Evolutionary conservation across 2,888 invertebrate species (phyloP).

Genomic region (Ashinkailepas kermadecensis): DNA sequence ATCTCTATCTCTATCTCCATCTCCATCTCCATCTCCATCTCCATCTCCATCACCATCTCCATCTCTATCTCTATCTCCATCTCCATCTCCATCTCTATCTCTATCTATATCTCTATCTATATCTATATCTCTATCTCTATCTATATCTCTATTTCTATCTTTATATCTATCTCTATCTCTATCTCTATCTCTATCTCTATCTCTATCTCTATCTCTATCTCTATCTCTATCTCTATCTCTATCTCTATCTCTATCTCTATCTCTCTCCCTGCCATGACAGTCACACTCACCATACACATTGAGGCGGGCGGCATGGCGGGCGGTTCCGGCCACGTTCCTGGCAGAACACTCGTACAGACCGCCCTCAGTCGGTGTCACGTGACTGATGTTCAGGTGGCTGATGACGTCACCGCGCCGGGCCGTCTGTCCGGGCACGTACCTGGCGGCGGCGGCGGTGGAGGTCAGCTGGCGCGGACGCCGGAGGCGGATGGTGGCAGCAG

Average conservation of each 20-base stretch:
- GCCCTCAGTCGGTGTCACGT: constrained; percentile 52
- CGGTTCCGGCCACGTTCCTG: constrained; percentile 51
- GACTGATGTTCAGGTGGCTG: constrained; percentile 27
- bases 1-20: too few relatives aligned
- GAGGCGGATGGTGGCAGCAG: too few relatives aligned
- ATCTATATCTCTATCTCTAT: too few relatives aligned
- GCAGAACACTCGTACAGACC: constrained; percentile 82
- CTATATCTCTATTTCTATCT: too few relatives aligned
- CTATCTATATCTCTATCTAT: too few relatives aligned
- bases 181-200: too few relatives aligned
- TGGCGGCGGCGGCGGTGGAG: neutral
- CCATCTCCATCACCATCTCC: too few relatives aligned
- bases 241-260: neutral
- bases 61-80: too few relatives aligned
- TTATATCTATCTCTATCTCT: too few relatives aligned
- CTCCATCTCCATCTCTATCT: too few relatives aligned
- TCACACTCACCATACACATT: constrained; percentile 31
- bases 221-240: neutral
- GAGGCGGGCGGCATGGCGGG: constrained; percentile 28
- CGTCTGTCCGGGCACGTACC: constrained; percentile 7
- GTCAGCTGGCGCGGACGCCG: neutral
- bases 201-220: neutral
- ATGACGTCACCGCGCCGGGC: neutral
- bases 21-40: too few relatives aligned
- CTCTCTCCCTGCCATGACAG: neutral